Percentiles rank a stretch among this genome's conserved stretches.
Evolutionary conservation across 2,113 vertebrate genomes (phyloP).

Genomic region (Monopterus albus): DNA sequence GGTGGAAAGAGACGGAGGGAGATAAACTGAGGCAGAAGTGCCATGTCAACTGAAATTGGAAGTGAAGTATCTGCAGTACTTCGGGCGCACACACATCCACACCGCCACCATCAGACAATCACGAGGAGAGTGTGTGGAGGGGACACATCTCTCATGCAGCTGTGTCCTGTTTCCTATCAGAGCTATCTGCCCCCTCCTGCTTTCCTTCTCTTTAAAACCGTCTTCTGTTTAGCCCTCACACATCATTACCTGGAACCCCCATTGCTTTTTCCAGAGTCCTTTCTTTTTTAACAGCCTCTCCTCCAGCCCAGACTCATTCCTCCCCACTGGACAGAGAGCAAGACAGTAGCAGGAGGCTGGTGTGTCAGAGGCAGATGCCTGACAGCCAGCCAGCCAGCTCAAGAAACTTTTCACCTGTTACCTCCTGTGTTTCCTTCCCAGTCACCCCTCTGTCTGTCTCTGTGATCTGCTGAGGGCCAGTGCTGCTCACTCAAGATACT

Average conservation of each 20-base stretch:
- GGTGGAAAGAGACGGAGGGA: slow-evolving; percentile 32
- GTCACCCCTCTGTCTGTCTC: slow-evolving; percentile 36
- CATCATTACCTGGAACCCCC: slow-evolving; percentile 66
- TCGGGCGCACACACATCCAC: slow-evolving; percentile 31
- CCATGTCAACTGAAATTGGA: slow-evolving; percentile 63
- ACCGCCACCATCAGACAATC: slow-evolving; percentile 30
- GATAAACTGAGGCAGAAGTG: slow-evolving; percentile 50
- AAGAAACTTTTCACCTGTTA: slow-evolving; percentile 43
- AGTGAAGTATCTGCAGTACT: slow-evolving; percentile 62
- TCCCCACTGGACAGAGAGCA: slow-evolving; percentile 26
- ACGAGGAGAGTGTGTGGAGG: slow-evolving; percentile 10
- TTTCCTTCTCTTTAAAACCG: slow-evolving; percentile 28
- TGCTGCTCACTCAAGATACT: slow-evolving; percentile 68
- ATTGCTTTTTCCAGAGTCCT: slow-evolving; percentile 31
- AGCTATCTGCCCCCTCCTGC: slow-evolving; percentile 32
- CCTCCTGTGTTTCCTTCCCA: slow-evolving; percentile 42
- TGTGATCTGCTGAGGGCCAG: slow-evolving; percentile 44
- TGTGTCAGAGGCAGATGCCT: slow-evolving; percentile 59
- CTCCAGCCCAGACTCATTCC: slow-evolving; percentile 35
- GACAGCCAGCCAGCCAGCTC: slow-evolving; percentile 49
- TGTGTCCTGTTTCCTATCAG: slow-evolving; percentile 49
- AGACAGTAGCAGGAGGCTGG: slow-evolving; percentile 38
- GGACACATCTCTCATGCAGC: slow-evolving; percentile 37
- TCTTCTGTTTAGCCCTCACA: slow-evolving; percentile 53
- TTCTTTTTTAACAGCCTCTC: slow-evolving; percentile 46